Base-by-base conservation (phyloP, 2,113 vertebrate species). In the Tenrec ecaudatus region DNA sequence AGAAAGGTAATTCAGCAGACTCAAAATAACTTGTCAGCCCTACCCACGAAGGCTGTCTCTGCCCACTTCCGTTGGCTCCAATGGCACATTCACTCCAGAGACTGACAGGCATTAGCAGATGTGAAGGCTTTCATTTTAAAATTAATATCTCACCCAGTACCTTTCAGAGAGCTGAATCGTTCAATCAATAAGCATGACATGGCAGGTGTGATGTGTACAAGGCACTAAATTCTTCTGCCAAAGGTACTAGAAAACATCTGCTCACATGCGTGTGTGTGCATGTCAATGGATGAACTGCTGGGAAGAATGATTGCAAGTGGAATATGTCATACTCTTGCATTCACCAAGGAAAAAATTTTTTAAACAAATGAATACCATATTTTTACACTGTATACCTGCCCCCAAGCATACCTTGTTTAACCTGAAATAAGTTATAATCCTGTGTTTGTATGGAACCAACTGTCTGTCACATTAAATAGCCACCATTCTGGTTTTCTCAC, bases 191-290 rank as follows among this genome's bases (percentile, higher is more conserved):
- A 96, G 94, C 97, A 97, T 96, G 97, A 97, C 97, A 97, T 95
- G 95, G 96, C 97, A 97, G 97, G 95, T 97, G 97, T 97, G 97
- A 96, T 96, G 91, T 97, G 96, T 97, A 96, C 93, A 96, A 96
- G 96, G 97, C 94, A 96, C 94, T 97, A 95, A 97, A 94, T 96
- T 96, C 96, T 96, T 96, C 95, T 97, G 95, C 95, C 95, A 96
- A 97, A 96, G 95, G 96, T 97, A 95, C 95, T 97, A 97, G 96
- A 97, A 97, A 97, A 96, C 97, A 97, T 97, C 97, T 97, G 95
- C 94, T 96, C 96, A 97, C 95, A 96, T 95, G 95, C 88, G 47
- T 96, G 95, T 96, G 58, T 96, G 91, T 96, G 95, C 96, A 95
- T 97, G 95, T 97, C 96, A 96, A 95, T 96, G 92, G 95, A 88